Conservation (phyloP, 30 jellyfish, hydroid and myxozoan genomes). For the Turritopsis rubra region DNA sequence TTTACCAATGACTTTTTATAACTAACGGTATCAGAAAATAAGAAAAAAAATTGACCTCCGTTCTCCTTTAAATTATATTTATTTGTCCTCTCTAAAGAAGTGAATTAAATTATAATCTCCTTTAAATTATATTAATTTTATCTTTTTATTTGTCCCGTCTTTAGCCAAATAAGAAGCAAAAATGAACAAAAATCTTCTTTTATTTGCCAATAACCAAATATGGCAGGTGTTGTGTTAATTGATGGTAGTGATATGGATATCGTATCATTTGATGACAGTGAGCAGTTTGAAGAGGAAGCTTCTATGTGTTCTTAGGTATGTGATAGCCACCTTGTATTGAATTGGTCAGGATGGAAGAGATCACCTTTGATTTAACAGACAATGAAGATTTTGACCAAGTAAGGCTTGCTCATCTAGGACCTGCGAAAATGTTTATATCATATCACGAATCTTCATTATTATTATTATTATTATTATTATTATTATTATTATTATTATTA, state of each 20-base stretch:
- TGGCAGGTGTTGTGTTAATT: background rate
- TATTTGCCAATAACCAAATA: background rate
- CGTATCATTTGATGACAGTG: conserved; percentile 70
- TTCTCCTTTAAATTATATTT: too few relatives aligned
- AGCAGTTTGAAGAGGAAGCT: conserved; percentile 72
- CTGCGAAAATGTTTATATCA: too few relatives aligned
- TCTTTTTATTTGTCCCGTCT: background rate
- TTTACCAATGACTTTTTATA: too few relatives aligned
- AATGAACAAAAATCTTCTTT: background rate
- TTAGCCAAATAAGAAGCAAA: background rate
- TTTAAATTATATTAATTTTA: too few relatives aligned
- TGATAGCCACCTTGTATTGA: conserved; percentile 51
- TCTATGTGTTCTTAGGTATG: conserved; percentile 64
- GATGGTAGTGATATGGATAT: conserved; percentile 65
- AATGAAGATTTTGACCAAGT: background rate
- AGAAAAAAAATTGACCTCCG: too few relatives aligned
- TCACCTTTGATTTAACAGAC: conserved; percentile 5
- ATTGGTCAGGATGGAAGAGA: conserved; percentile 83
- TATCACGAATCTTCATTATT: too few relatives aligned
- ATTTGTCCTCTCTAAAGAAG: too few relatives aligned
- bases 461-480: too few relatives aligned
- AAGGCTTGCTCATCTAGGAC: too few relatives aligned
- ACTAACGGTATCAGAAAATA: too few relatives aligned
- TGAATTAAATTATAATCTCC: background rate
- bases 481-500: too few relatives aligned